These are phyloP conservation scores for Pantherophis alleghaniensis DNA, from an alignment of 2,797 vertebrate species.

Conservation along the genomic window DNA sequence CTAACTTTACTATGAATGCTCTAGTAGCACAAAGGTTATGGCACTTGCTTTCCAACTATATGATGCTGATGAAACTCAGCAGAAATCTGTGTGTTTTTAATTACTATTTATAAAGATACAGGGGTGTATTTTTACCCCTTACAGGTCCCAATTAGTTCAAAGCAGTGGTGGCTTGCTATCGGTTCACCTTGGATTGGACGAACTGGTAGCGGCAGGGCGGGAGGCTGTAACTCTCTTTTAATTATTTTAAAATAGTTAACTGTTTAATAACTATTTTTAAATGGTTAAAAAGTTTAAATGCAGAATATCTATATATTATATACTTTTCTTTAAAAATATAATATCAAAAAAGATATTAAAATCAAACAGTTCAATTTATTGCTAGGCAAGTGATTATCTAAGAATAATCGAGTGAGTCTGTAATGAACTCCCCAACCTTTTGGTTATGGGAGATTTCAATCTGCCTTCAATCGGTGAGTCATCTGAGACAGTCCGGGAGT, in stretches of 20 bases:
- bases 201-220: too few species aligned
- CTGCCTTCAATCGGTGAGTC: too few species aligned
- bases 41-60: not conserved
- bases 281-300: not conserved
- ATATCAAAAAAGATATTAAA: conserved; percentile 41
- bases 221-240: not conserved
- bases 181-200: too few species aligned
- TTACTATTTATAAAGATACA: not conserved
- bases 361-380: conserved; percentile 57
- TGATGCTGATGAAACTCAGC: not conserved
- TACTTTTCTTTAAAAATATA: not conserved
- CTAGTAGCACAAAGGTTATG: not conserved
- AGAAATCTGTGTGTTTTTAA: not conserved
- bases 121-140: not conserved
- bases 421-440: not conserved
- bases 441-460: too few species aligned
- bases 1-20: not conserved
- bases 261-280: not conserved
- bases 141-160: not conserved
- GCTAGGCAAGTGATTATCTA: conserved; percentile 55
- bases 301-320: conserved; percentile 34
- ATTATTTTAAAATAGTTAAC: not conserved
- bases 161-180: not conserved
- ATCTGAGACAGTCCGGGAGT: too few species aligned
- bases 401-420: conserved; percentile 53